Evolutionary conservation across 2,113 vertebrate genomes (phyloP).

Genomic region (Oenanthe melanoleuca): DNA sequence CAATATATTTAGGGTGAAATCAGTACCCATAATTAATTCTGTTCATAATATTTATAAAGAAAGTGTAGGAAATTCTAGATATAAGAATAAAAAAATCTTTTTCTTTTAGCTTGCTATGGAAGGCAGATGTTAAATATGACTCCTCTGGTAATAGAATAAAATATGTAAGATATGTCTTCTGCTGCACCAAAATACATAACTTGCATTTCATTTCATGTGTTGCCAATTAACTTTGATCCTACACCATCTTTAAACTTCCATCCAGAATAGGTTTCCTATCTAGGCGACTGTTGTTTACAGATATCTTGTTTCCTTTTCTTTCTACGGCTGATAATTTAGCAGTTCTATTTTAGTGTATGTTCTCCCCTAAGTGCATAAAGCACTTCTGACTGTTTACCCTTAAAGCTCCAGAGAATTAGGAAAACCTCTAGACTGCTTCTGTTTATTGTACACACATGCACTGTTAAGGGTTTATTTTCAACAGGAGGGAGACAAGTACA

Average conservation of each 20-base stretch:
- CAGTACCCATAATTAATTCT: not conserved
- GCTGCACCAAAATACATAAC: not conserved
- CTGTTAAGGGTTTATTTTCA: constrained; percentile 47
- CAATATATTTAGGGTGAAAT: not conserved
- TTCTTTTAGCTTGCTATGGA: not conserved
- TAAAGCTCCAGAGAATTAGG: constrained; percentile 28
- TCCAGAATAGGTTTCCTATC: not conserved
- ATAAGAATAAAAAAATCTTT: not conserved
- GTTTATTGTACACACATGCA: constrained; percentile 44
- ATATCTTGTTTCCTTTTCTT: constrained; percentile 23
- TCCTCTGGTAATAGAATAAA: not conserved
- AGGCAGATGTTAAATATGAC: not conserved
- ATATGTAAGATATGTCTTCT: not conserved
- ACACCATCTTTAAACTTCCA: not conserved
- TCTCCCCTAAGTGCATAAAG: constrained; percentile 35
- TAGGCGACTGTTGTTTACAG: not conserved
- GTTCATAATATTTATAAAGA: not conserved
- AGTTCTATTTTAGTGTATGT: constrained; percentile 20
- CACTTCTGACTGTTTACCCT: constrained; percentile 58
- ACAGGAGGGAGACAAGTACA: not conserved
- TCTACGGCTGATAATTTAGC: constrained; percentile 34
- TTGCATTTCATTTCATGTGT: not conserved
- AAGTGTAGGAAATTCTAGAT: not conserved
- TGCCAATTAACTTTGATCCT: not conserved
- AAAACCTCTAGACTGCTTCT: constrained; percentile 41